Evolutionary conservation across 2,113 vertebrate species (phyloP).

Genomic region (Pluvianellus socialis): DNA sequence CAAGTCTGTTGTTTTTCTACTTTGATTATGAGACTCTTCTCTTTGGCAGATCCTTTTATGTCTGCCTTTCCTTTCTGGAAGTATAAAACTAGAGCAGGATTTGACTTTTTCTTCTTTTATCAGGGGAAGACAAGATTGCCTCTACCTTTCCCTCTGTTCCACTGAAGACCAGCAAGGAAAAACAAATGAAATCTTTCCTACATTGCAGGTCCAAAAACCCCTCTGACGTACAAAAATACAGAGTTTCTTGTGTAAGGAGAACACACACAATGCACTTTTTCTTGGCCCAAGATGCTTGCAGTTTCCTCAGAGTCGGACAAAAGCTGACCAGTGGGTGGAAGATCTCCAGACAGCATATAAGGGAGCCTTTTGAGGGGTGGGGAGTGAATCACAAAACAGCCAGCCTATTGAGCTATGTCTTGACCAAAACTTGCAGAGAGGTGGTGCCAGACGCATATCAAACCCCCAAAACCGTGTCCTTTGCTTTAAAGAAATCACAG

Average conservation of each 20-base stretch:
- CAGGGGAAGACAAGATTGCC: background rate
- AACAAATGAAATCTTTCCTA: background rate
- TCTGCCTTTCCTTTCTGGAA: background rate
- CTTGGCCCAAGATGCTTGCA: background rate
- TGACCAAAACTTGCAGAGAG: background rate
- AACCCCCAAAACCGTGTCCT: background rate
- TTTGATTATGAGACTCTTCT: background rate
- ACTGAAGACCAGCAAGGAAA: background rate
- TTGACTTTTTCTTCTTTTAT: background rate
- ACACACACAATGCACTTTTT: background rate
- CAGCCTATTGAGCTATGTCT: background rate
- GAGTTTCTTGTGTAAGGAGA: background rate
- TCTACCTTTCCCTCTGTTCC: background rate
- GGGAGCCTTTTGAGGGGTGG: background rate
- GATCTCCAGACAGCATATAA: background rate
- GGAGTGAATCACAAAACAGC: background rate
- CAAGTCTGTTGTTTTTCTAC: background rate
- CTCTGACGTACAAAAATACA: background rate
- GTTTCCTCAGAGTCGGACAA: background rate
- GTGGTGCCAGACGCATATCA: background rate
- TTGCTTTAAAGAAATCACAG: background rate
- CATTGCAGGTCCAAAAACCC: background rate
- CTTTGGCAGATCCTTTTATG: background rate
- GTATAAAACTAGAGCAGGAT: conserved; percentile 2
- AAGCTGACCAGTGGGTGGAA: background rate